These are phyloP conservation scores for Octopus bimaculoides DNA, from an alignment of 1,140 invertebrate species.

Conservation along the genomic window DNA sequence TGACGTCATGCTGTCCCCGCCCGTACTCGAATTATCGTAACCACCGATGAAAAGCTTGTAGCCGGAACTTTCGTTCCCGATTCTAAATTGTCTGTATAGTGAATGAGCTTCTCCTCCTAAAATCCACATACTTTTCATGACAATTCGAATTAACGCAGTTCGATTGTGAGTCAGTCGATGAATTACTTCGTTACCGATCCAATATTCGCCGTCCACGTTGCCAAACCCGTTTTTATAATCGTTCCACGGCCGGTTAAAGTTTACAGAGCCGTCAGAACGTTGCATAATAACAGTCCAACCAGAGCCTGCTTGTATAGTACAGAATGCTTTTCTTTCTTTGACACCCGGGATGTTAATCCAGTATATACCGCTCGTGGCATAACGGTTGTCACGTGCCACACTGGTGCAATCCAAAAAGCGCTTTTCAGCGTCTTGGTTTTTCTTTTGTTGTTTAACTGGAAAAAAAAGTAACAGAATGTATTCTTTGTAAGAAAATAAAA, in stretches of 20 bases:
- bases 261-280: slow-evolving; percentile 12
- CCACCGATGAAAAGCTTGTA: not conserved
- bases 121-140: slow-evolving; percentile 59
- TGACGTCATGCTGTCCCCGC: not conserved
- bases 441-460: not conserved
- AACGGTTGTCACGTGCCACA: not conserved
- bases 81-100: slow-evolving; percentile 66
- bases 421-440: not conserved
- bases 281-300: slow-evolving; percentile 5
- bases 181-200: slow-evolving; percentile 11
- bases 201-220: slow-evolving; percentile 11
- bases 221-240: slow-evolving; percentile 19
- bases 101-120: slow-evolving; percentile 58
- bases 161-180: not conserved
- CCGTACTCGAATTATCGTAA: not conserved
- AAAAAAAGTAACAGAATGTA: not conserved
- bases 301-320: slow-evolving; percentile 53
- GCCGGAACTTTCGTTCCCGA: slow-evolving; percentile 62
- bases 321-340: not conserved
- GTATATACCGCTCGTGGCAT: slow-evolving; percentile 9
- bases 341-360: not conserved
- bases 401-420: not conserved
- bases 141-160: not conserved
- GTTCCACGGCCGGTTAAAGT: slow-evolving; percentile 15
- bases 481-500: no score